Conservation (phyloP, 1,140 invertebrate genomes). For the Drosophila grimshawi region DNA sequence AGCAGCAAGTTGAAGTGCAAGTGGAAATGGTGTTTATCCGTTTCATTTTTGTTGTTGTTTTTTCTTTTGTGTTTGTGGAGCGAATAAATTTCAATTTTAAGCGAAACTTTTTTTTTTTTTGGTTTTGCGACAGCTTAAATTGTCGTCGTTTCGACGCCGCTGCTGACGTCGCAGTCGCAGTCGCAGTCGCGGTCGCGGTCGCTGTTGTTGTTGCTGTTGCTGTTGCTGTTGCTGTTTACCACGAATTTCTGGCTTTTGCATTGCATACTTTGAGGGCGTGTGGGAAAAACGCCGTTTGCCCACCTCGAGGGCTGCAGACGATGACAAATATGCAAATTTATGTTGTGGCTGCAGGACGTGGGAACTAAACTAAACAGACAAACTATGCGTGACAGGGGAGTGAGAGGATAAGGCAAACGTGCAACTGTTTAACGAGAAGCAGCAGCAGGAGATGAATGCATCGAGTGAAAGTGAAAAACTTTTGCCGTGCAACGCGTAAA, state of each 20-base stretch:
- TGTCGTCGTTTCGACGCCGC: constrained; percentile 52
- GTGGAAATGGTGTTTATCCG: constrained; percentile 80
- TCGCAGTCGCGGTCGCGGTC: constrained; percentile 14
- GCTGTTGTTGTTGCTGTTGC: constrained; percentile 41
- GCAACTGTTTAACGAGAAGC: not conserved
- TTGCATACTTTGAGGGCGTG: constrained; percentile 51
- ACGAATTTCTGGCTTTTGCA: constrained; percentile 74
- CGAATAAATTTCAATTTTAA: constrained; percentile 80
- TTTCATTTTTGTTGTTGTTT: constrained; percentile 35
- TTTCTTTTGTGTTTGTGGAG: constrained; percentile 23
- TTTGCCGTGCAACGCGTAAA: constrained; percentile 67
- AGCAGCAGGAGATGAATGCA: constrained; percentile 51
- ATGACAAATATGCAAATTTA: constrained; percentile 79
- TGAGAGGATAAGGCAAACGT: not conserved
- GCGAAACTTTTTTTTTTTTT: constrained; percentile 42
- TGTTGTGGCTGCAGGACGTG: constrained; percentile 65
- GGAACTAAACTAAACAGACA: constrained; percentile 37
- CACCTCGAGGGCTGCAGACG: constrained; percentile 47
- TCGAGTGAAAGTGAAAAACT: constrained; percentile 80
- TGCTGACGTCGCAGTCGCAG: constrained; percentile 27
- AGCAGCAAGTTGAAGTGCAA: constrained; percentile 65
- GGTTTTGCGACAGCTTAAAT: constrained; percentile 68
- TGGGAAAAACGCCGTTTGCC: constrained; percentile 23
- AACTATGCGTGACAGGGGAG: not conserved
- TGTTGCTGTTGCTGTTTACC: constrained; percentile 64